Evolutionary conservation across 2,888 invertebrate genomes (phyloP).

Genomic region (Scrobipalpa costella): DNA sequence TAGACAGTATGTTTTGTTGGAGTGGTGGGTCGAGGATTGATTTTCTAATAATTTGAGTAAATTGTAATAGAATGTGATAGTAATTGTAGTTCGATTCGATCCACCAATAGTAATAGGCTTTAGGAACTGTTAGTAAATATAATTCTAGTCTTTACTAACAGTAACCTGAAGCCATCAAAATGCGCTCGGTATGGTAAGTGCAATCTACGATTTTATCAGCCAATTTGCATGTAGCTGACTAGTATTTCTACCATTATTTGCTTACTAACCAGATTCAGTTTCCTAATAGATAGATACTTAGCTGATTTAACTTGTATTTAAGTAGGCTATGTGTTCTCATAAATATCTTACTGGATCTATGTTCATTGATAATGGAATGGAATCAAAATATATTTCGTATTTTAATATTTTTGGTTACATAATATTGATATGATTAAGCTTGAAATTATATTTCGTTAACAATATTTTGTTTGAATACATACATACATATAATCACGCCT

Average conservation of each 20-base stretch:
- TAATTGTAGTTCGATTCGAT: neutral
- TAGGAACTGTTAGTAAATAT: neutral
- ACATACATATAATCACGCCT: too few relatives aligned
- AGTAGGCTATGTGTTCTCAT: neutral
- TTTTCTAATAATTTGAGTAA: neutral
- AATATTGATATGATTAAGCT: too few relatives aligned
- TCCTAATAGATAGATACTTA: neutral
- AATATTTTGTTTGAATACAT: too few relatives aligned
- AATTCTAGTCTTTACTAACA: neutral
- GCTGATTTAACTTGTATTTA: neutral
- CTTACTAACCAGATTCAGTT: neutral
- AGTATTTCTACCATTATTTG: neutral
- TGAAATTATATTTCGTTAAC: too few relatives aligned
- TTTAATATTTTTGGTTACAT: too few relatives aligned
- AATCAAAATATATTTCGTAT: too few relatives aligned
- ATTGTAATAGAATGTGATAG: neutral
- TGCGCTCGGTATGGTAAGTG: constrained; percentile 23
- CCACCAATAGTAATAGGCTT: neutral
- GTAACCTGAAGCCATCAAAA: neutral
- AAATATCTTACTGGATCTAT: neutral
- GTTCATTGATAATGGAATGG: too few relatives aligned
- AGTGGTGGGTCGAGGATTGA: neutral
- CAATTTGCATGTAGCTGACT: neutral
- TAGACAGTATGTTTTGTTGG: too few relatives aligned
- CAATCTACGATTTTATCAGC: neutral